Base-by-base conservation (phyloP, 2,797 vertebrate genomes). In the Salarias fasciatus region DNA sequence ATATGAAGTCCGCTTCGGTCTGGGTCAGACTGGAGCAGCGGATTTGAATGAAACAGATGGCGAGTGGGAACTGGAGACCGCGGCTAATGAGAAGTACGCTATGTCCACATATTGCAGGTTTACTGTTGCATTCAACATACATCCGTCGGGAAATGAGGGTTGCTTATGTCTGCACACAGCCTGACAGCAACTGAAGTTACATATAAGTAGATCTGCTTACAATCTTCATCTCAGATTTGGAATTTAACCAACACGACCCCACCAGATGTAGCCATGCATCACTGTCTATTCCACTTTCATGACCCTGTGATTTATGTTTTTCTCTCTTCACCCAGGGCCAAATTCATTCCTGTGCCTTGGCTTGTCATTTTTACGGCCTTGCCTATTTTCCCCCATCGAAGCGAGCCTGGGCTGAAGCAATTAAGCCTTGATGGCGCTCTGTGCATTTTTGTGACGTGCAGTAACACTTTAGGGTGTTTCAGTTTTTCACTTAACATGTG, bases 231-330 rank as follows among this genome's bases (percentile, higher is more conserved):
- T 63, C 41, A 49, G 7, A 64, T 24, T 40, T 67, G 33, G 63
- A n/a, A n/a, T 52, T 38, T 6, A 6, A 30, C 51, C 43, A 63
- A 44, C 0, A 5, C 45, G 62, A 12, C 38, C 11, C 7, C 33
- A 45, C 42, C 43, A 61, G 42, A 68, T 69, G 44, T 0, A 53
- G 43, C 54, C 31, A 48, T 78, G 54, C 11, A 75, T 83, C 70
- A 78, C 29, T 11, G 72, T 59, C 55, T 51, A 41, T 31, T 33
- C 54, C 59, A 80, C 58, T 49, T 58, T 53, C 18, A 74, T 12
- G 11, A 64, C 55, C n/a, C 2, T 56, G 37, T 54, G 64, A 73
- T 79, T 82, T 72, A 79, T 67, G 28, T 0, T 45, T 11, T 38
- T 49, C 46, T 57, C 51, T 72, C 38, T 65, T 53, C 61, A 47